phyloP scores from a whole-genome alignment of 2,888 invertebrate species.

The Thymelicus lineola region DNA sequence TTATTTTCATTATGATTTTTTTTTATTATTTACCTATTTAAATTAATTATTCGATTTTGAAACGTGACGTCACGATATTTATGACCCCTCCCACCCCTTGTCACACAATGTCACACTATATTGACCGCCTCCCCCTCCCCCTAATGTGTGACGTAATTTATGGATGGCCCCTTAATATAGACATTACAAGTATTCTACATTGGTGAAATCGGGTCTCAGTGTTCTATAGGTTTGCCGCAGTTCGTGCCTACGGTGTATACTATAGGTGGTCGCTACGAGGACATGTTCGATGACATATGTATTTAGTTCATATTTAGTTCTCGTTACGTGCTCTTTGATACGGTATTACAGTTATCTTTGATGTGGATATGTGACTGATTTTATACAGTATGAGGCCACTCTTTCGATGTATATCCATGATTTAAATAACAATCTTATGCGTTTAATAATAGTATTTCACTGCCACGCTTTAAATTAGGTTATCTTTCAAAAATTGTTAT shows the following conservation, averaged over 20 bases:
- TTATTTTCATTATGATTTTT: too few species aligned
- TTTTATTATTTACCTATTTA: too few species aligned
- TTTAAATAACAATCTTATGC: background rate
- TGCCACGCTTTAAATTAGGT: too few species aligned
- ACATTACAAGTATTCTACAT: background rate
- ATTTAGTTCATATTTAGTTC: conserved; percentile 9
- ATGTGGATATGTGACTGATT: conserved; percentile 13
- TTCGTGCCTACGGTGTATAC: conserved; percentile 29
- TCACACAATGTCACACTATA: too few species aligned
- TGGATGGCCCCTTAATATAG: too few species aligned
- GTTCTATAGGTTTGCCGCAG: background rate
- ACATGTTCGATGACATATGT: background rate
- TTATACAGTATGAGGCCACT: background rate
- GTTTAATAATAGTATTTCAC: too few species aligned
- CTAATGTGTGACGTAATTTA: too few species aligned
- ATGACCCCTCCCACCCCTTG: too few species aligned
- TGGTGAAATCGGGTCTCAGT: conserved; percentile 14
- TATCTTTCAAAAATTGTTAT: too few species aligned
- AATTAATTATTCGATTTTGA: too few species aligned
- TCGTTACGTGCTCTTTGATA: background rate
- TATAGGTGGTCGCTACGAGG: background rate
- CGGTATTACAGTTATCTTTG: background rate
- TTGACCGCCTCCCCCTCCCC: too few species aligned
- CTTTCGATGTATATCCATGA: background rate
- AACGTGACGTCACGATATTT: too few species aligned